Conservation (phyloP, 1,140 invertebrate species). For the Mycetomoellerius zeteki region DNA sequence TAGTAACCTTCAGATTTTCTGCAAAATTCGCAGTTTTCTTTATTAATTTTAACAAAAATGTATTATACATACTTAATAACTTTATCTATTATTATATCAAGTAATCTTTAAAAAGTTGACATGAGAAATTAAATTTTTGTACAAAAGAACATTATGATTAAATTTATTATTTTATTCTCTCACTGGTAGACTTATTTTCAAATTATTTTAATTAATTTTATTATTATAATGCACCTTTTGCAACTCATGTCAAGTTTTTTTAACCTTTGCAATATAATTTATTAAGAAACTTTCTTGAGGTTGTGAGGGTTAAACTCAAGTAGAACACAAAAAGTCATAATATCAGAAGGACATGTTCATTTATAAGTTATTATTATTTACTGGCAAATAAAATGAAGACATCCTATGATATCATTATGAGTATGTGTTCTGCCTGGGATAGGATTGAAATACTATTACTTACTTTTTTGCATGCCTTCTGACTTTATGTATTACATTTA, state of each 20-base stretch:
- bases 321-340: too few relatives aligned
- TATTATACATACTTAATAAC: conserved; percentile 3
- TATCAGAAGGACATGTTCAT: too few relatives aligned
- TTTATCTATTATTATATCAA: not conserved
- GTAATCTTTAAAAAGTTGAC: conserved; percentile 24
- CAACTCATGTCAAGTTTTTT: conserved; percentile 16
- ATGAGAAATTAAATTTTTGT: conserved; percentile 17
- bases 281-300: not conserved
- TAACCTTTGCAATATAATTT: not conserved
- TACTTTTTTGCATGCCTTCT: conserved; percentile 34
- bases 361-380: too few relatives aligned
- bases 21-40: conserved; percentile 3
- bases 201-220: conserved; percentile 2
- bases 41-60: conserved; percentile 16
- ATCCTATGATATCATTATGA: too few relatives aligned
- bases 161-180: not conserved
- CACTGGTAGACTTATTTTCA: not conserved
- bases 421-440: too few relatives aligned
- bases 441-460: conserved; percentile 4
- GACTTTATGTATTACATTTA: conserved; percentile 12
- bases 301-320: conserved; percentile 12
- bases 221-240: not conserved
- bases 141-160: not conserved
- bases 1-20: conserved; percentile 26
- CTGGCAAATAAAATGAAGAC: too few relatives aligned